Conservation (phyloP, 2,888 invertebrate species). For the Rambutsinella grinnellia region DNA sequence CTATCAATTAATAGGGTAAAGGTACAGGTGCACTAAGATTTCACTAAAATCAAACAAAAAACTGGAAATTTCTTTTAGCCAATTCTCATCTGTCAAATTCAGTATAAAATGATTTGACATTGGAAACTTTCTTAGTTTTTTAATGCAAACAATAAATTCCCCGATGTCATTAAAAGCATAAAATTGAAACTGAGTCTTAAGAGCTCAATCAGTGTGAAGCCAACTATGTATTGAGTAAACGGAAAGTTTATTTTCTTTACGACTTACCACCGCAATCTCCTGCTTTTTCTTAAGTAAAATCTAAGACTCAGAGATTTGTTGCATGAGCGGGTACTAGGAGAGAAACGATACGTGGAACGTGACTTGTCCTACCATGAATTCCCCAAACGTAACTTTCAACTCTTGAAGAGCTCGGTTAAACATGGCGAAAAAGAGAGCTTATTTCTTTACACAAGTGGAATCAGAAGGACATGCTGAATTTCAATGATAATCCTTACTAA, state of each 20-base stretch:
- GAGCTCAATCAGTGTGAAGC: not conserved
- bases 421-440: not conserved
- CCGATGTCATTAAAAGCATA: not conserved
- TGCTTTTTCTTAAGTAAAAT: no score
- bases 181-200: not conserved
- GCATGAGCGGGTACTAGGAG: not conserved
- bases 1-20: not conserved
- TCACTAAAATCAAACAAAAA: not conserved
- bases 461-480: not conserved
- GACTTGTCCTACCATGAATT: constrained; percentile 23
- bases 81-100: not conserved
- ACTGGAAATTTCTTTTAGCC: not conserved
- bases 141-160: not conserved
- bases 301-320: not conserved
- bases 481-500: not conserved
- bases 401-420: not conserved
- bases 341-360: constrained; percentile 26
- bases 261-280: not conserved
- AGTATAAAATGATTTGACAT: not conserved
- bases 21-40: not conserved
- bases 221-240: not conserved
- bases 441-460: not conserved
- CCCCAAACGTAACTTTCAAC: not conserved
- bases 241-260: not conserved
- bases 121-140: not conserved